phyloP scores from a whole-genome alignment of 1,140 invertebrate genomes.

The Carcinoscorpius rotundicauda region DNA sequence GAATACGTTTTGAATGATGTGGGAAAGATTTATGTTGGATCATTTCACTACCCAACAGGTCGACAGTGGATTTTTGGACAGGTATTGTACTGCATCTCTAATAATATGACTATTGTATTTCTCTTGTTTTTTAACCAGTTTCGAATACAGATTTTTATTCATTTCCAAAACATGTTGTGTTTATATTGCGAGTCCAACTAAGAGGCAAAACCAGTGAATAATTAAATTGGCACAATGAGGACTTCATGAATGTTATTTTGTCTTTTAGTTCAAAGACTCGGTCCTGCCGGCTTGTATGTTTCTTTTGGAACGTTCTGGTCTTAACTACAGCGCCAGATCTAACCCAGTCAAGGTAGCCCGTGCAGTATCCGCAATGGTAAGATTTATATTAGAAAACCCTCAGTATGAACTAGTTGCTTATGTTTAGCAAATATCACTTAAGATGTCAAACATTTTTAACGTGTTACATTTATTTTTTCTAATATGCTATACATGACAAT shows the following conservation, averaged over 20 bases:
- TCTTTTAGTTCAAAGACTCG: conserved; percentile 53
- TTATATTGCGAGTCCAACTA: background rate
- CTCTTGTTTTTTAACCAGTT: background rate
- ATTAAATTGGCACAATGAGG: background rate
- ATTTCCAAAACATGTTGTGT: no score
- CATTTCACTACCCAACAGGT: conserved; percentile 61
- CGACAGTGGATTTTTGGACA: conserved; percentile 86
- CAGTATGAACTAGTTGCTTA: background rate
- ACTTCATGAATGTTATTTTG: conserved; percentile 4
- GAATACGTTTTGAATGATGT: conserved; percentile 79
- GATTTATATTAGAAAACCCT: conserved; percentile 15
- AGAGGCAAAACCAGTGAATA: background rate
- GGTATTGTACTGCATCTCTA: conserved; percentile 23
- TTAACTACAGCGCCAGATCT: conserved; percentile 48
- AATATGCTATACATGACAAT: no score
- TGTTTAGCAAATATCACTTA: no score
- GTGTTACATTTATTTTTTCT: no score
- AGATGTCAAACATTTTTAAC: no score
- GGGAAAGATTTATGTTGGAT: conserved; percentile 81
- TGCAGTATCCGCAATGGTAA: conserved; percentile 63
- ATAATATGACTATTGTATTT: no score
- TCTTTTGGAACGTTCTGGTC: conserved; percentile 55
- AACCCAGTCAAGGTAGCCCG: conserved; percentile 64
- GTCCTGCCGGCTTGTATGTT: conserved; percentile 73
- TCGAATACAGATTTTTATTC: no score